Base-by-base conservation (phyloP, 2,797 vertebrate species). In the Threskiornis aethiopicus region DNA sequence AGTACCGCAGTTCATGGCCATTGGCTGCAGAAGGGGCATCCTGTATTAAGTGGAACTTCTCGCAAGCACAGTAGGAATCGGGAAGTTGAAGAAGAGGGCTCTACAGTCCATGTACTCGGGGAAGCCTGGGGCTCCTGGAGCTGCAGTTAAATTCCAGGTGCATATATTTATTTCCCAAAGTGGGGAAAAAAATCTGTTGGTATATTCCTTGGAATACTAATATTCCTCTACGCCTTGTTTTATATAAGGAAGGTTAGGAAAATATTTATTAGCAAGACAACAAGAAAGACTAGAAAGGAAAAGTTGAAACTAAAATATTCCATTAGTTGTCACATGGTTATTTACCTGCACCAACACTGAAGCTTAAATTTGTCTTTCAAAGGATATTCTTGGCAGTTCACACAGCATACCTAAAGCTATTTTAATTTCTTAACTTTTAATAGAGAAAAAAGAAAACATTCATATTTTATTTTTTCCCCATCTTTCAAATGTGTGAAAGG, bases 331-430 rank as follows among this genome's bases (percentile, higher is more conserved):
- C 84, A 49, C 20, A 20, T 69, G 47, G 37, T 78, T 95, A 61
- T 96, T 61, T 94, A 90, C 71, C 49, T 79, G 66, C 57, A 58
- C 41, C 33, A 59, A 62, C 61, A 31, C 62, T 28, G 87, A 95
- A 89, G 71, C 46, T 91, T 91, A 35, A 72, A 84, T 95, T 95
- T 95, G 59, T 82, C 80, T 97, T 95, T 94, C 84, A 86, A 66
- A 78, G 16, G 39, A 59, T 93, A 91, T 75, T 84, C 62, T 86
- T 92, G 76, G 90, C 33, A 80, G 84, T 55, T 88, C 79, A 82
- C 13, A 44, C 72, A 89, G 59, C 41, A 42, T 51, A 80, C 61
- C 84, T 81, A 67, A 89, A 88, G 44, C 26, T 90, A 52, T 94
- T 97, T 97, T 92, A 59, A 70, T 92, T 93, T 93, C 17, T 7